Base-by-base conservation (phyloP, 2,888 invertebrate species). In the Aspidiotus destructor region DNA sequence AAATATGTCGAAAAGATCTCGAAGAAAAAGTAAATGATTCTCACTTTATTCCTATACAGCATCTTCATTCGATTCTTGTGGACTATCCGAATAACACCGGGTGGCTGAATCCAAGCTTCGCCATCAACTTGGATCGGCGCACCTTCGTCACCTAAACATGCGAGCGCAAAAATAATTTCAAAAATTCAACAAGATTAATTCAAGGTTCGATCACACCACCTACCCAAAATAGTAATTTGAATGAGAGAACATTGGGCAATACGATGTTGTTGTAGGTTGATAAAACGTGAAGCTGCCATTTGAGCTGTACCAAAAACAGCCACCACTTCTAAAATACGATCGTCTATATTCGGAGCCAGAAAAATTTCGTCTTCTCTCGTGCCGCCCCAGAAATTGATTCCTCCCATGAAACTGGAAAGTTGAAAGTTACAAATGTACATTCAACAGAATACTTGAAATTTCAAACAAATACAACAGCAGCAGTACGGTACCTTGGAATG, bases 321-420 rank as follows among this genome's bases (percentile, higher is more conserved):
- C 13, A 98, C 95, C 10, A 97, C 97, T 82, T 98, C 98, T 61
- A 98, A 80, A 71, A 98, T 88, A 69, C 92, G 86, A 79, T 98
- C 98, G 78, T 98, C 98, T 76, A 97, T 95, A 13, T 92, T 91
- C 5, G 96, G 96, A 0, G 93, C 88, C 15, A 93, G 80, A 76
- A 97, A 98, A 63, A 91, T 83, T 75, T 94, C 94, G 73, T 92
- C 93, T 74, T 89, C 92, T 75, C 93, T 89, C 3, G 87, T 87
- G 7, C 92, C 92, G 63, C 97, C 97, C 98, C 98, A 98, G 78
- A 98, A 98, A 79, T 97, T 97, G 42, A 95, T 94, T 60, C 98
- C 98, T 7, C 97, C 97, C 89, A 96, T 95, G 78, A 97, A 97
- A 75, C 95, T 95, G 71, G 76, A 80, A 16, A 61, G 41, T 41